Evolutionary conservation across 2,797 vertebrate species (phyloP), one percentile per base, ranked within the genome.

Genomic region (Brachymystax lenok): DNA sequence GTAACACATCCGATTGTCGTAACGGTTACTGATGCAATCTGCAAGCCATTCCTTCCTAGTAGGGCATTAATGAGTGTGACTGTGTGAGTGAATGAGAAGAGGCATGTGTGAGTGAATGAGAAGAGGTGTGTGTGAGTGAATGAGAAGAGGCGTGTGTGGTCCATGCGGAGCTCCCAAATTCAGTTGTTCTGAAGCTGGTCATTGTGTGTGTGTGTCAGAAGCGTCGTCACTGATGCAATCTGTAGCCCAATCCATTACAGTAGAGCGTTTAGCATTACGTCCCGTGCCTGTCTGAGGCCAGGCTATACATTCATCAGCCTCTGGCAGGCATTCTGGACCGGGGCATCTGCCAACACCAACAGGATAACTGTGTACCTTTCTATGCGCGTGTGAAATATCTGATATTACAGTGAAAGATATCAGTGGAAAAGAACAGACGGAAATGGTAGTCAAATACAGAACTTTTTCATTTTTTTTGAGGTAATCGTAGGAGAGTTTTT

Each of bases 391-490:
- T 24, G 35, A 74, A 54, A 74, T 66, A 46, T 71, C 50, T 50
- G 66, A 40, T 21, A 66, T 21, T 3, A 51, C n/a, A 74, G 61
- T 51, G 73, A 74, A 74, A 74, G 10, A 24, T 5, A 24, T 28
- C 64, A 66, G 64, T 10, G 35, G 6, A 13, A 4, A 71, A 52
- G 3, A 27, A 71, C 24, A 30, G 52, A 24, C 4, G 14, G 7
- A 30, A 40, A 64, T n/a, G 3, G 27, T 14, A 6, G 12, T 33
- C 30, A 69, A 6, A 46, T 46, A 35, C 1, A 69, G 40, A 40
- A 59, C 56, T 69, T 69, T 69, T 1, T 12, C 67, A 46, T 1
- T 12, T 33, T 50, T 21, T 3, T 19, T 13, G 10, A 69, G 8
- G 35, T 16, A 67, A 67, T 30, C 1, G 16, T 40, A 16, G 7